Evolutionary conservation across 2,888 invertebrate species (phyloP), one percentile per base, ranked within the genome.

Genomic region (Ornithoptera alexandrae): DNA sequence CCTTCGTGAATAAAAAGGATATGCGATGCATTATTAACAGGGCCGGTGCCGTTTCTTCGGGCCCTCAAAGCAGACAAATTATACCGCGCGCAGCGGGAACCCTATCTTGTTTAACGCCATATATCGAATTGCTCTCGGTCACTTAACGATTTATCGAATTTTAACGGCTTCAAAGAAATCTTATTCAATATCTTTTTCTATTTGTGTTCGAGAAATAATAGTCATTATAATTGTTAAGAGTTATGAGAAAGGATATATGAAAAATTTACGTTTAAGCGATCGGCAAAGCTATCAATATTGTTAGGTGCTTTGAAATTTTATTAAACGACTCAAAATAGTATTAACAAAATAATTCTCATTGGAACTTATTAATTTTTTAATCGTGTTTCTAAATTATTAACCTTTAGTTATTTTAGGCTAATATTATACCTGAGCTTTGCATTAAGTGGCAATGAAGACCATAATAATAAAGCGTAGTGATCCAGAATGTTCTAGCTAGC

Each of bases 21-120:
- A 62, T 59, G 57, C 57, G 63, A 24, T 67, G 58, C 62, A 56
- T 60, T 70, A 36, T 53, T 53, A 22, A 62, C 22, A 42, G 67
- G 70, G 62, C 72, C 65, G 73, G 71, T 67, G 71, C 71, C 72
- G 71, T 74, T 71, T 71, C 65, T 61, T 73, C 72, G 75, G 71
- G 70, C 70, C 73, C 75, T 74, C 75, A 67, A 75, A 77, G 75
- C 77, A 83, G 81, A 84, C 86, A 89, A 88, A 88, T 88, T 88
- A 87, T 85, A 80, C 84, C 76, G 76, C 77, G 78, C 88, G 73
- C 88, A 87, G 87, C 87, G 81, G 88, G 88, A 76, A 72, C 76
- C 75, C 70, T 77, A 76, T 74, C 79, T 79, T 77, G 80, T 80
- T 84, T 84, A 83, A 79, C 84, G 80, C 86, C 79, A 80, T 85